These are phyloP conservation scores for Hipparchia semele DNA, from an alignment of 2,888 invertebrate species.

Conservation along the genomic window DNA sequence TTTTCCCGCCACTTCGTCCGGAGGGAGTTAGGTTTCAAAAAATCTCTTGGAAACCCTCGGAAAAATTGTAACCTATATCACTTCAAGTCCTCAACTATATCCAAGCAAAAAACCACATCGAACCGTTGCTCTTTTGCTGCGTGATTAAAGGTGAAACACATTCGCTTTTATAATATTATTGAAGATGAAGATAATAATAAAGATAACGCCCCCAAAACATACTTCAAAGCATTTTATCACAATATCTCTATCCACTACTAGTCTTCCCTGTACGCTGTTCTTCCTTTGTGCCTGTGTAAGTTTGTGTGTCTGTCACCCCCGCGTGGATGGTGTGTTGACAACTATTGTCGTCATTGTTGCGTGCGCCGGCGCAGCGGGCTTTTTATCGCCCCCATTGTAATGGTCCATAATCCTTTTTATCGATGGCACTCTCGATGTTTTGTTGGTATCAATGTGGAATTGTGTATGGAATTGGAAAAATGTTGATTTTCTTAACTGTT, in stretches of 20 bases:
- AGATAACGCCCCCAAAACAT: not conserved
- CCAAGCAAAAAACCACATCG: too few relatives aligned
- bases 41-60: too few relatives aligned
- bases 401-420: conserved; percentile 36
- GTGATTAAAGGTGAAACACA: too few relatives aligned
- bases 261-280: conserved; percentile 43
- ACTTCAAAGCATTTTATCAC: conserved; percentile 24
- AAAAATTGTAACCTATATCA: too few relatives aligned
- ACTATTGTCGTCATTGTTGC: conserved; percentile 53
- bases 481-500: not conserved
- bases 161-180: too few relatives aligned
- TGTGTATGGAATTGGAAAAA: not conserved
- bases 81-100: too few relatives aligned
- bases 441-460: not conserved
- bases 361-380: conserved; percentile 41
- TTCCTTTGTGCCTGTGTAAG: not conserved
- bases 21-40: too few relatives aligned
- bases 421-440: conserved; percentile 21
- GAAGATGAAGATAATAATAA: not conserved
- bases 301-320: conserved; percentile 53
- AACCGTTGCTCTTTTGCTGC: too few relatives aligned
- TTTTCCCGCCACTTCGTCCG: too few relatives aligned
- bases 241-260: conserved; percentile 10
- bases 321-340: conserved; percentile 65
- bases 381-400: conserved; percentile 36